phyloP scores from a whole-genome alignment of 1,140 invertebrate genomes.

The Schlechtendalia chinensis region DNA sequence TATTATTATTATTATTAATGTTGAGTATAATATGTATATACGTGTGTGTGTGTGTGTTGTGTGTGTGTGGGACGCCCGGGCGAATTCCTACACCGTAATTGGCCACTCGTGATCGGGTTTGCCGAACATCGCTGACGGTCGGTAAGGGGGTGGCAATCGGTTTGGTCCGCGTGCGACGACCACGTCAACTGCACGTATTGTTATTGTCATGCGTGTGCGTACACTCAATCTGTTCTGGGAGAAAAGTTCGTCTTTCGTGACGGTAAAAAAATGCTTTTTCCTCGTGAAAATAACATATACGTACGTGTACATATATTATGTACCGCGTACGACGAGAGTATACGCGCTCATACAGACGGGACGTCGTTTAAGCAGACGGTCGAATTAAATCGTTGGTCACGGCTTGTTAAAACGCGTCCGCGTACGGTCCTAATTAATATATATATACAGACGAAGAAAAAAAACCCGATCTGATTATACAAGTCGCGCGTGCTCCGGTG shows the following conservation, averaged over 20 bases:
- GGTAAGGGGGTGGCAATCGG: background rate
- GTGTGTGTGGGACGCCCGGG: background rate
- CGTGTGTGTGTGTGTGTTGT: background rate
- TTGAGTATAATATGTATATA: too few relatives aligned
- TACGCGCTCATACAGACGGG: background rate
- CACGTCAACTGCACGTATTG: background rate
- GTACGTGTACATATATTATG: too few relatives aligned
- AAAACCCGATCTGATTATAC: slow-evolving; percentile 8
- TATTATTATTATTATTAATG: slow-evolving; percentile 14
- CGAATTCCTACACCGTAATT: slow-evolving; percentile 44
- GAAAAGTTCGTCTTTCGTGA: too few relatives aligned
- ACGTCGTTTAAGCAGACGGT: background rate
- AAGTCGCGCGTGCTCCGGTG: slow-evolving; percentile 21
- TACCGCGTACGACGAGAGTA: too few relatives aligned
- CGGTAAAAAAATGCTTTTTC: too few relatives aligned
- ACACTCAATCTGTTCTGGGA: too few relatives aligned
- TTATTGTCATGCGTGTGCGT: background rate
- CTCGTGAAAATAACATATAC: too few relatives aligned
- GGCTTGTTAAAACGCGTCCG: slow-evolving; percentile 18
- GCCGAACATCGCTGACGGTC: background rate
- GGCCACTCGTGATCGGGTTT: slow-evolving; percentile 44
- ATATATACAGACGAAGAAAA: background rate
- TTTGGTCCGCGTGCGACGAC: background rate
- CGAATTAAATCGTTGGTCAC: slow-evolving; percentile 22
- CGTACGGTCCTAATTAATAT: slow-evolving; percentile 17